Conservation (phyloP, 2,113 vertebrate species). For the Eulemur macaco region DNA sequence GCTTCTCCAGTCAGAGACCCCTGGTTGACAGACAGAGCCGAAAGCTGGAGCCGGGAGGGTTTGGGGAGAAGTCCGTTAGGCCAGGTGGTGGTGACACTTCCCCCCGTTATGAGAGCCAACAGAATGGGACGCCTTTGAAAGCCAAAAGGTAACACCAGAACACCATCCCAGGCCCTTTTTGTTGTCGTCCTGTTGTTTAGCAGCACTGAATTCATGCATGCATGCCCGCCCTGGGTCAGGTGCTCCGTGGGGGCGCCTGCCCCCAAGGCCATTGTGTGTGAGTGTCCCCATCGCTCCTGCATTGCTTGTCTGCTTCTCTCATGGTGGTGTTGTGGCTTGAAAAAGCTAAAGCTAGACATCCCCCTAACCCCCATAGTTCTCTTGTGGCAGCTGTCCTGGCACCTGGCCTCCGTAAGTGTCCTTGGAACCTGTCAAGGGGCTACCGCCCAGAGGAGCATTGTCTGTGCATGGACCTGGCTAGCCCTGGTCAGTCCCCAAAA, state of each 20-base stretch:
- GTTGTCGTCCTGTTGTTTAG: neutral
- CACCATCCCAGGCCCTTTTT: neutral
- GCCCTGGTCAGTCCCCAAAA: fast-evolving
- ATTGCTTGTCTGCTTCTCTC: neutral
- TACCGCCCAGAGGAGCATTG: fast-evolving
- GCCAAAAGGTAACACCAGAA: slow-evolving; percentile 89
- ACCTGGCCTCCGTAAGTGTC: neutral
- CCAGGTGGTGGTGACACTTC: slow-evolving; percentile 85
- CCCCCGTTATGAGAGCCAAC: slow-evolving; percentile 90
- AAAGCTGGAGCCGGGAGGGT: slow-evolving; percentile 90
- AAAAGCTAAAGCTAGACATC: neutral
- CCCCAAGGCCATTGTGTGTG: neutral
- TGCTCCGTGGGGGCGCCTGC: neutral
- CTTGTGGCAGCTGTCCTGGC: neutral
- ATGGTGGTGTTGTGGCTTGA: slow-evolving; percentile 32
- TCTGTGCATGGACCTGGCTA: neutral
- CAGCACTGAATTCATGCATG: slow-evolving; percentile 53
- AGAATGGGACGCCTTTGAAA: slow-evolving; percentile 88
- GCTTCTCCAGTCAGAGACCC: slow-evolving; percentile 97
- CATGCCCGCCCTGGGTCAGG: neutral
- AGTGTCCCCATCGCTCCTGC: neutral
- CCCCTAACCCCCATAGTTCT: fast-evolving
- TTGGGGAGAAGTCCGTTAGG: slow-evolving; percentile 87
- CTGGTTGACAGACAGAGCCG: slow-evolving; percentile 95
- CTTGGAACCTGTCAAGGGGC: neutral